A percentile compares a stretch with the other conserved stretches of the same genome.
These are phyloP conservation scores for Muscicapa comitata DNA, from an alignment of 2,797 vertebrate species.

Conservation along the genomic window DNA sequence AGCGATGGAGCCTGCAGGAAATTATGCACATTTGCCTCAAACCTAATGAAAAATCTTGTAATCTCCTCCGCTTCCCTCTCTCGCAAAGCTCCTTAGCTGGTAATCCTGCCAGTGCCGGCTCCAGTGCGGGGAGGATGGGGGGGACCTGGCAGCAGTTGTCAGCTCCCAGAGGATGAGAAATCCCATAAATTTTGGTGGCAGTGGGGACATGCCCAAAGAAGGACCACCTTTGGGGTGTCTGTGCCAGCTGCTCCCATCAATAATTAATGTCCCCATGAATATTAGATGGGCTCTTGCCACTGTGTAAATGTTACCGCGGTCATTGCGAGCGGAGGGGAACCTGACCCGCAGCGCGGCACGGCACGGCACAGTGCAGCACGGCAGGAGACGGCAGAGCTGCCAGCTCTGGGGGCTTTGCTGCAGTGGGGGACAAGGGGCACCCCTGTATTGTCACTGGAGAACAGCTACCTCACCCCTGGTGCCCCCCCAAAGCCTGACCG, in stretches of 20 bases:
- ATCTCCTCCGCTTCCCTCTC: not conserved
- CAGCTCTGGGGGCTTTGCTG: accelerated
- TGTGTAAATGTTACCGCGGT: constrained; percentile 22
- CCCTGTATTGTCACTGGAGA: not conserved
- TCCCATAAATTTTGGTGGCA: not conserved
- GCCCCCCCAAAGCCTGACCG: not conserved
- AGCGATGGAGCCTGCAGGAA: not conserved
- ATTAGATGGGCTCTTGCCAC: not conserved
- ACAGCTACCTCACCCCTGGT: not conserved
- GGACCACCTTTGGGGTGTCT: not conserved
- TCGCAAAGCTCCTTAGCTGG: constrained; percentile 4
- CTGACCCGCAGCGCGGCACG: not conserved
- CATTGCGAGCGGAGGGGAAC: not conserved
- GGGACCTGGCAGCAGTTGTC: not conserved
- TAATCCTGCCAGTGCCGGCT: not conserved
- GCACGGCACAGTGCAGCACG: not conserved
- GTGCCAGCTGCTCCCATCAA: not conserved
- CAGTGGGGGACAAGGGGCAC: not conserved
- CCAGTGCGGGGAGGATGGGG: not conserved
- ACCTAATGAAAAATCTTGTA: not conserved
- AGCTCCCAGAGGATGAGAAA: not conserved
- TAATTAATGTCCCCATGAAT: constrained; percentile 28
- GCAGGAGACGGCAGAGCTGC: not conserved
- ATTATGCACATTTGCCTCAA: not conserved
- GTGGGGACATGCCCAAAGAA: accelerated